Conservation (phyloP, 2,888 invertebrate species). For the Epinotia nisella region DNA sequence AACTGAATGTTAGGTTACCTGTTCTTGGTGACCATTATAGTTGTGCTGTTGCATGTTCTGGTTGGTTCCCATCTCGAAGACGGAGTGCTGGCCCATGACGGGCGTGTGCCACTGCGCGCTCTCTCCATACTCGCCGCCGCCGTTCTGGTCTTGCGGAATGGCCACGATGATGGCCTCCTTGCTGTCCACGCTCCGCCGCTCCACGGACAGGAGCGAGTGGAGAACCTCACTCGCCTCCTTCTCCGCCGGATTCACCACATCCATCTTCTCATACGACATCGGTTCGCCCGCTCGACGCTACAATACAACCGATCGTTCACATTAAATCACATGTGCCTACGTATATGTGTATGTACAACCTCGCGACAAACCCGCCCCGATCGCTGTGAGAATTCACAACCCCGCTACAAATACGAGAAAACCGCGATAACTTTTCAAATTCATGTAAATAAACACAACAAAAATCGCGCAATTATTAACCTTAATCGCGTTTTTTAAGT, state of each 20-base stretch:
- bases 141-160: constrained; percentile 77
- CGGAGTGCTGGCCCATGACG: constrained; percentile 83
- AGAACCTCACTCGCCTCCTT: constrained; percentile 89
- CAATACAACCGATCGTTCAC: constrained; percentile 72
- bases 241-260: constrained; percentile 87
- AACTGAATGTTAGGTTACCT: constrained; percentile 59
- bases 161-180: constrained; percentile 82
- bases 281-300: constrained; percentile 68
- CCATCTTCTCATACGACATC: constrained; percentile 85
- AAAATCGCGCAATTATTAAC: constrained; percentile 86
- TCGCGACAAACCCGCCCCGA: constrained; percentile 76
- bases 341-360: constrained; percentile 78
- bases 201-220: constrained; percentile 87
- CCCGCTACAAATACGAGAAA: constrained; percentile 71
- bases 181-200: constrained; percentile 86
- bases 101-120: constrained; percentile 87
- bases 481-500: constrained; percentile 86
- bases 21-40: constrained; percentile 81
- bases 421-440: constrained; percentile 84
- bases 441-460: constrained; percentile 86
- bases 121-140: constrained; percentile 79
- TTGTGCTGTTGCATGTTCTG: constrained; percentile 78
- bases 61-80: constrained; percentile 74
- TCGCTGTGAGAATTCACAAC: constrained; percentile 63
- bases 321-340: constrained; percentile 80